Conservation (phyloP, 2,113 vertebrate genomes). For the Dinomys branickii region DNA sequence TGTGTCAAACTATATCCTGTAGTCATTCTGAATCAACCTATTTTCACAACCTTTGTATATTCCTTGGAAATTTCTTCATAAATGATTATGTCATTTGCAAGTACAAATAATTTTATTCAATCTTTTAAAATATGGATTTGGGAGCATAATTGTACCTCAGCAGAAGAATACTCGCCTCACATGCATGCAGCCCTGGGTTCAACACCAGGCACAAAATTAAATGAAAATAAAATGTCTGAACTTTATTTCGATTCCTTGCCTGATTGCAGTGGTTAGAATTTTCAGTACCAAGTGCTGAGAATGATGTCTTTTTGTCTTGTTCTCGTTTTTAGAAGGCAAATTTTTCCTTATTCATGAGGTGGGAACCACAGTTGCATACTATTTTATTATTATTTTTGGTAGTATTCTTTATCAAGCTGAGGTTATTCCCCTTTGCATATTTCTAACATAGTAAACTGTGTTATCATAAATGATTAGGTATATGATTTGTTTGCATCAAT, state of each 20-base stretch:
- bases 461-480: not conserved
- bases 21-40: not conserved
- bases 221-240: not conserved
- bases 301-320: not conserved
- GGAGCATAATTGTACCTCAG: not conserved
- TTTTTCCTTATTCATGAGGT: not conserved
- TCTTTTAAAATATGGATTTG: not conserved
- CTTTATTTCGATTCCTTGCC: not conserved
- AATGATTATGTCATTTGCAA: not conserved
- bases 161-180: accelerated
- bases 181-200: not conserved
- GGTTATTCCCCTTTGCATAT: accelerated
- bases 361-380: not conserved
- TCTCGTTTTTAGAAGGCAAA: not conserved
- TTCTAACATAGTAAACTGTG: not conserved
- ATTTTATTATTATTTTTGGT: not conserved
- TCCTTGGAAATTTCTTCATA: not conserved
- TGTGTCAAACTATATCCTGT: not conserved
- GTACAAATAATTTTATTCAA: not conserved
- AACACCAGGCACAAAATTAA: not conserved
- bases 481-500: not conserved
- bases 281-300: not conserved
- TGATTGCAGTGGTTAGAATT: not conserved
- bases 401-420: not conserved
- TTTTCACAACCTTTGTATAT: not conserved